Evolutionary conservation across 1,140 invertebrate genomes (phyloP).

Genomic region (Mizuhopecten yessoensis): DNA sequence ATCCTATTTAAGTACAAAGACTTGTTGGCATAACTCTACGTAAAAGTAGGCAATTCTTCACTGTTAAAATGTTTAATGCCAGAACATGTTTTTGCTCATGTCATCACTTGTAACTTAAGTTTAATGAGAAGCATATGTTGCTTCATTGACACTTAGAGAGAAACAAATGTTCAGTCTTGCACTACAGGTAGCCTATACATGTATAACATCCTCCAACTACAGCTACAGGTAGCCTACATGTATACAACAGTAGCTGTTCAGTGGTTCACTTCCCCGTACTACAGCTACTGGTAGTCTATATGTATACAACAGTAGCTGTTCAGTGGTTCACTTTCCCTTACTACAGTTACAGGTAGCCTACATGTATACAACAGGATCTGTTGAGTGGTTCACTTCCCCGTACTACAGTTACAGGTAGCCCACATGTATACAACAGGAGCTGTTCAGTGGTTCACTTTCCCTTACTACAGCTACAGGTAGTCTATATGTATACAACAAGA

Average conservation of each 20-base stretch:
- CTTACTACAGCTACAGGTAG: too few species aligned
- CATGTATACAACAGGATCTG: too few species aligned
- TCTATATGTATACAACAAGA: too few species aligned
- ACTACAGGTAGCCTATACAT: neutral
- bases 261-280: neutral
- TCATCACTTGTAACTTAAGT: neutral
- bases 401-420: too few species aligned
- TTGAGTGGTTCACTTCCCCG: neutral
- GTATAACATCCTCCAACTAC: neutral
- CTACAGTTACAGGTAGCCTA: too few species aligned
- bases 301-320: too few species aligned
- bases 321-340: neutral
- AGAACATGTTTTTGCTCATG: constrained; percentile 14
- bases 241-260: too few species aligned
- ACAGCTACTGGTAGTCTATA: too few species aligned
- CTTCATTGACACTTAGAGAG: neutral
- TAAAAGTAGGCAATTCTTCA: neutral
- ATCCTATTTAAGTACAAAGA: neutral
- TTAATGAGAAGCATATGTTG: constrained; percentile 26
- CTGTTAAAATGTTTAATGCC: neutral
- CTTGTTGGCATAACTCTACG: neutral
- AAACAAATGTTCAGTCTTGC: neutral
- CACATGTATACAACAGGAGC: too few species aligned
- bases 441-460: neutral
- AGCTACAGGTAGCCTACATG: too few species aligned